These are phyloP conservation scores for Phalacrocorax pelagicus DNA, from an alignment of 2,113 vertebrate species.

Conservation along the genomic window DNA sequence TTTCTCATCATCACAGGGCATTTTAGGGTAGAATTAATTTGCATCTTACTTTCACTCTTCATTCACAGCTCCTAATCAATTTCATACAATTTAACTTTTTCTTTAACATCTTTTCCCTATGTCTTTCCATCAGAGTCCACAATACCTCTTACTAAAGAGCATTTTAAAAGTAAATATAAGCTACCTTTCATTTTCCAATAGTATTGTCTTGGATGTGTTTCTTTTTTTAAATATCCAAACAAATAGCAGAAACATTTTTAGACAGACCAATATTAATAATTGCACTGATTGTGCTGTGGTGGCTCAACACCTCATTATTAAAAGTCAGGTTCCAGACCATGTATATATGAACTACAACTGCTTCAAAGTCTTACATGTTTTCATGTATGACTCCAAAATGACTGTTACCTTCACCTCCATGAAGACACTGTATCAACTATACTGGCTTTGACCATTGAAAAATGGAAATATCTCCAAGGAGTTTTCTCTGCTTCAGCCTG, in stretches of 20 bases:
- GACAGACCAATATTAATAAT: neutral
- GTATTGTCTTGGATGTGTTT: neutral
- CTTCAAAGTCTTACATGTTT: neutral
- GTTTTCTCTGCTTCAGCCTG: neutral
- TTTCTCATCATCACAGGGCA: neutral
- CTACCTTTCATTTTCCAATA: neutral
- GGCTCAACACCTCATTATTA: neutral
- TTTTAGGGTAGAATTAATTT: neutral
- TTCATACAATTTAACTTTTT: neutral
- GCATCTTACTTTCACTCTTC: neutral
- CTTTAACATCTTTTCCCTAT: neutral
- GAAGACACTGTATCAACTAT: neutral
- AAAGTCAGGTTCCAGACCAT: neutral
- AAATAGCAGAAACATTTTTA: neutral
- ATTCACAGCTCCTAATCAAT: neutral
- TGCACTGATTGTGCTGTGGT: neutral
- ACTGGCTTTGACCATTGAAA: neutral
- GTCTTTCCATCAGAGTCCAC: neutral
- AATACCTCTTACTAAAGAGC: neutral
- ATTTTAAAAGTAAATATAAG: neutral
- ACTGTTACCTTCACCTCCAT: neutral
- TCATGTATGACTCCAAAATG: neutral
- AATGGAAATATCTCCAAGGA: neutral
- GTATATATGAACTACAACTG: neutral
- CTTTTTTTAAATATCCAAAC: neutral